A percentile compares a stretch with the other conserved stretches of the same genome.
phyloP scores from a whole-genome alignment of 2,888 invertebrate species.

The Stegophylla sp. region DNA sequence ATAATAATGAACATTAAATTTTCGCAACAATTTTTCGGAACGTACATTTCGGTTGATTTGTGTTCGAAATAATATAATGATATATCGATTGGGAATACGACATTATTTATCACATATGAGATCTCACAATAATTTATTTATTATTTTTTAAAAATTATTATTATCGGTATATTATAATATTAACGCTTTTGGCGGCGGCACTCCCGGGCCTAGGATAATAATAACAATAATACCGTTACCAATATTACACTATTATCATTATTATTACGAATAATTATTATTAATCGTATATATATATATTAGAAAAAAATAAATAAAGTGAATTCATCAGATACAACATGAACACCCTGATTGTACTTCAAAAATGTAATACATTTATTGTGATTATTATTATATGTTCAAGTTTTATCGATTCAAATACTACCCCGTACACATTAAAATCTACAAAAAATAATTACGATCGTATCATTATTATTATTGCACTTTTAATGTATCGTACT shows the following conservation, averaged over 20 bases:
- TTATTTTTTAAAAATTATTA: background rate
- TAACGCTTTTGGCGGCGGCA: constrained; percentile 7
- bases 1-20: constrained; percentile 19
- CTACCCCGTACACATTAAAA: constrained; percentile 19
- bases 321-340: constrained; percentile 51
- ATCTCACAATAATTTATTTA: constrained; percentile 36
- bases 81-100: constrained; percentile 3
- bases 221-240: no score
- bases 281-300: constrained; percentile 41
- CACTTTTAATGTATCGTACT: no score
- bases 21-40: constrained; percentile 19
- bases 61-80: background rate
- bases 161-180: background rate
- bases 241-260: no score
- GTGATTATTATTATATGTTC: constrained; percentile 6
- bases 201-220: background rate
- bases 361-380: constrained; percentile 29
- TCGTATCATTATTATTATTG: background rate
- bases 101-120: constrained; percentile 50
- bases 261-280: constrained; percentile 25
- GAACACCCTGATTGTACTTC: constrained; percentile 56
- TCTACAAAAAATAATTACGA: constrained; percentile 2
- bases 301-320: no score
- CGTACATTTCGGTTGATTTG: background rate
- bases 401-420: constrained; percentile 7